Evolutionary conservation across 2,888 invertebrate species (phyloP), one percentile per base, ranked within the genome.

Genomic region (Bellardia pandia): DNA sequence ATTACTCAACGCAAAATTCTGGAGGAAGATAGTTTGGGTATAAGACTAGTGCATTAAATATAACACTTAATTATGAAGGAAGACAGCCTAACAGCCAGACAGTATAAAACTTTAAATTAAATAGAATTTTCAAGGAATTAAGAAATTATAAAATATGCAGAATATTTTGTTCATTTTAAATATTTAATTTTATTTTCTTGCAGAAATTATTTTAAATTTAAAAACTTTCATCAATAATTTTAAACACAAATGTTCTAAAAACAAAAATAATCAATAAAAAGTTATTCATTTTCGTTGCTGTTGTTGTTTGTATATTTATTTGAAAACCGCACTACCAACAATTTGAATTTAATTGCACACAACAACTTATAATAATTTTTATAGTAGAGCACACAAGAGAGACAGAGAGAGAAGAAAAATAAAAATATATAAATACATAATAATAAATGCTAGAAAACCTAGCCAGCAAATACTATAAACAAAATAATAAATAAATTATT

Each of bases 251-350:
- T 51, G 4, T 51, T 45, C 14, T 58, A 30, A n/a, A 40, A 42
- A 56, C 42, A 51, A 60, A 79, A 77, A 64, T 53, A 83, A 84
- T 78, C 71, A 42, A 78, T 76, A 83, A 56, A 64, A 56, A 62
- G 53, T 71, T 69, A 56, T 64, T 66, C 75, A 58, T 68, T 81
- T 81, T 45, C 58, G 9, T 40, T 51, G 37, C 48, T 66, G 6
- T 62, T 62, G 6, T 14, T 62, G 13, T 62, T 37, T 2, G 5
- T 60, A 23, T 74, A 56, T 16, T 23, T 37, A 42, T 74, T 48
- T 9, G 16, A 72, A 84, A 78, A 84, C 77, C 84, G 72, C 84
- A 84, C 77, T 84, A 78, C 72, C 77, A 84, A 84, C 77, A 72
- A 72, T 72, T 84, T 72, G 37, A 77, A 83, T 78, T 66, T 72